A percentile compares a stretch with the other conserved stretches of the same genome.
phyloP scores from a whole-genome alignment of 2,888 invertebrate genomes.

The Eristalis tenax region DNA sequence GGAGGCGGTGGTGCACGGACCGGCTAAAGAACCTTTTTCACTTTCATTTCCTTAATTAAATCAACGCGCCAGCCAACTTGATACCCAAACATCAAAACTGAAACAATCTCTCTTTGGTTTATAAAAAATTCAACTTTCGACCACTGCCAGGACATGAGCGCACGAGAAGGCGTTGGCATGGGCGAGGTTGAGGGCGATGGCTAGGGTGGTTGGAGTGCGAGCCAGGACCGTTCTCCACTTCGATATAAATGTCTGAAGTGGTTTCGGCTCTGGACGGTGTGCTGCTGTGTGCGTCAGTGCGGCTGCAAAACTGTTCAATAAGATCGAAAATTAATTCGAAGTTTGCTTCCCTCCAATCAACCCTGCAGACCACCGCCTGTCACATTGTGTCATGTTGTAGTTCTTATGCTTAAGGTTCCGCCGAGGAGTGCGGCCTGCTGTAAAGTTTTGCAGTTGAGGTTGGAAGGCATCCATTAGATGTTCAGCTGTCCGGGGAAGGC shows the following conservation, averaged over 20 bases:
- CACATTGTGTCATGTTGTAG: conserved; percentile 2
- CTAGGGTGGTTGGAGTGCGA: not conserved
- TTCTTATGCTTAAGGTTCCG: conserved; percentile 3
- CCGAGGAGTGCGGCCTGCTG: conserved; percentile 29
- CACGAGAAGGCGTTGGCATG: not conserved
- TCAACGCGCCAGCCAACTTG: conserved; percentile 50
- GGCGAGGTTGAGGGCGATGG: too few species aligned
- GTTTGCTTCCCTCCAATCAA: not conserved
- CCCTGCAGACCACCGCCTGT: not conserved
- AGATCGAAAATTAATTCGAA: conserved; percentile 68
- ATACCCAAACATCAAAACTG: conserved; percentile 53
- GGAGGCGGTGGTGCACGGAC: conserved; percentile 1
- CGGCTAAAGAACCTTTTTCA: conserved; percentile 33
- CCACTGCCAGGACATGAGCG: not conserved
- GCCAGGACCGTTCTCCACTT: conserved; percentile 31
- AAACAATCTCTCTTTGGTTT: conserved; percentile 49
- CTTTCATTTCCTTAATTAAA: conserved; percentile 64
- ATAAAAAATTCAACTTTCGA: conserved; percentile 53
- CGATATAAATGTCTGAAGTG: conserved; percentile 3
- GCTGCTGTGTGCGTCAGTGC: not conserved
- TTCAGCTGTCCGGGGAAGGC: conserved; percentile 2
- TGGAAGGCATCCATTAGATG: conserved; percentile 1
- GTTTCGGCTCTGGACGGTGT: not conserved
- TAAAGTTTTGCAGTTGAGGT: conserved; percentile 25
- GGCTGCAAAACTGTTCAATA: conserved; percentile 57